A percentile compares a stretch with the other conserved stretches of the same genome.
Conservation (phyloP, 2,888 invertebrate species). For the Bimastos eiseni region DNA sequence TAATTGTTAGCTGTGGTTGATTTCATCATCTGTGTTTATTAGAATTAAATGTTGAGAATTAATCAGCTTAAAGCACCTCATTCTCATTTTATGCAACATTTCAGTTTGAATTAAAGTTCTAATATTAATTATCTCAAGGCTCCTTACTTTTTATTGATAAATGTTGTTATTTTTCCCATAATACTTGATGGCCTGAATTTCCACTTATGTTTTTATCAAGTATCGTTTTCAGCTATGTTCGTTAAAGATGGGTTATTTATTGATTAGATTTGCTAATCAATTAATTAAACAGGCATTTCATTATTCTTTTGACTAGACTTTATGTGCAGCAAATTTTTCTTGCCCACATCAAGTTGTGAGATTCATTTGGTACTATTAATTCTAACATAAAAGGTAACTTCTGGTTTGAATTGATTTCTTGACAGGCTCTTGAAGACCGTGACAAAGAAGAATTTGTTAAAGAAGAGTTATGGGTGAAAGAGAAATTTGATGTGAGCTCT, state of each 20-base stretch:
- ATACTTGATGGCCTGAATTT: neutral
- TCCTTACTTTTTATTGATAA: neutral
- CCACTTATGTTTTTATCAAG: neutral
- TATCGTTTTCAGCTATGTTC: neutral
- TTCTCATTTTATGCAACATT: neutral
- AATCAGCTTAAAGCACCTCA: neutral
- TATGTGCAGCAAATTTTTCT: neutral
- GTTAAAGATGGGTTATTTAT: too few species aligned
- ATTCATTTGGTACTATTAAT: neutral
- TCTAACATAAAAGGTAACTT: neutral
- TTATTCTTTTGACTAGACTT: neutral
- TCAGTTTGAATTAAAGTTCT: neutral
- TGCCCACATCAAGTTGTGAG: neutral
- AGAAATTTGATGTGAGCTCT: conserved; percentile 70
- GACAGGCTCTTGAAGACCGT: conserved; percentile 70
- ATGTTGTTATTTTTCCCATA: neutral
- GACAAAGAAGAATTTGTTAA: conserved; percentile 76
- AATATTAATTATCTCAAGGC: neutral
- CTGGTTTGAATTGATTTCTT: conserved; percentile 30
- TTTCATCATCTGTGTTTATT: neutral
- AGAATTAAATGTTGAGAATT: neutral
- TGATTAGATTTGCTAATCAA: too few species aligned
- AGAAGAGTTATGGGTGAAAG: conserved; percentile 79
- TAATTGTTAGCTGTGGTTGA: conserved; percentile 54
- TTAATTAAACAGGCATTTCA: too few species aligned